Evolutionary conservation across 2,888 invertebrate genomes (phyloP).

Genomic region (Drosophila paucipuncta): DNA sequence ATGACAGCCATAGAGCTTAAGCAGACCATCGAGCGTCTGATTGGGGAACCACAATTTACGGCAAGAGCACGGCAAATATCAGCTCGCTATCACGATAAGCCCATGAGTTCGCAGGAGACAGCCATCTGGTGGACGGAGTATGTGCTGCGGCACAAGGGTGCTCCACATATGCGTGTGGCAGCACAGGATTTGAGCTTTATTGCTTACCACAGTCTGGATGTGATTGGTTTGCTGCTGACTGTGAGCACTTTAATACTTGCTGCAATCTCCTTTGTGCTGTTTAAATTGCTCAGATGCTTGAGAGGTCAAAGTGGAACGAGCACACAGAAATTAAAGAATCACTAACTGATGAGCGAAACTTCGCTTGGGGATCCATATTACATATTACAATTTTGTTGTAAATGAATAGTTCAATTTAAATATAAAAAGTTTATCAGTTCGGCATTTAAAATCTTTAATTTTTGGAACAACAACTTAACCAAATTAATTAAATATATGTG

Average conservation of each 20-base stretch:
- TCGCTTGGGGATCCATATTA: not conserved
- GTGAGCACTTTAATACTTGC: slow-evolving; percentile 27
- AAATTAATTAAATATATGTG: not conserved
- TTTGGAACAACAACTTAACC: not conserved
- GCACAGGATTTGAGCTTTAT: slow-evolving; percentile 80
- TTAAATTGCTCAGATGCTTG: slow-evolving; percentile 10
- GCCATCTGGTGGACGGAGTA: slow-evolving; percentile 84
- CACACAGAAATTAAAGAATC: slow-evolving; percentile 27
- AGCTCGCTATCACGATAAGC: slow-evolving; percentile 80
- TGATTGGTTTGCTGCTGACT: slow-evolving; percentile 64
- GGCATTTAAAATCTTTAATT: not conserved
- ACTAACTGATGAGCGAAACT: slow-evolving; percentile 2
- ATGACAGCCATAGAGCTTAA: slow-evolving; percentile 80
- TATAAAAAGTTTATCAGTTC: too few relatives aligned
- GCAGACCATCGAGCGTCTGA: slow-evolving; percentile 60
- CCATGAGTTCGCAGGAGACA: slow-evolving; percentile 75
- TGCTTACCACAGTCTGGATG: slow-evolving; percentile 82
- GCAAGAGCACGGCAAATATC: slow-evolving; percentile 67
- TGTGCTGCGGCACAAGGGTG: slow-evolving; percentile 83
- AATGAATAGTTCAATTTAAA: too few relatives aligned
- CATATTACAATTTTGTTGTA: too few relatives aligned
- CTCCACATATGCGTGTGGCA: slow-evolving; percentile 80
- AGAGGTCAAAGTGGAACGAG: not conserved
- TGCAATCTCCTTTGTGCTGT: not conserved
- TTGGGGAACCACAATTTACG: slow-evolving; percentile 61